These are phyloP conservation scores for Arizona elegans DNA, from an alignment of 2,113 vertebrate genomes.

Conservation along the genomic window DNA sequence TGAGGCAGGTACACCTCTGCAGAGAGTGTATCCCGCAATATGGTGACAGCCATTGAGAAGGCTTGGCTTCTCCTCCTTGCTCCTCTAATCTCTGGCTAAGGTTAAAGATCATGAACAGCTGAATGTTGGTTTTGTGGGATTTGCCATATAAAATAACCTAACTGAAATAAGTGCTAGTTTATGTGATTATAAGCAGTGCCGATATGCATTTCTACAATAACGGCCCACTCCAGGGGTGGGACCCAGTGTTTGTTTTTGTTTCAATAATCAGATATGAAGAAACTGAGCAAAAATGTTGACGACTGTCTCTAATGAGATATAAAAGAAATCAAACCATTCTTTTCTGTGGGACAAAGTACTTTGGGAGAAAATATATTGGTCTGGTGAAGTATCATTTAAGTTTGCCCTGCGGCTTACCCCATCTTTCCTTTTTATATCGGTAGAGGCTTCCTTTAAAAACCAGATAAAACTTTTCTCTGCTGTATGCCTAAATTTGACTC, in stretches of 20 bases:
- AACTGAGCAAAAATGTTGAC: not conserved
- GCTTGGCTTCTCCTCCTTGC: not conserved
- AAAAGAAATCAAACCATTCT: not conserved
- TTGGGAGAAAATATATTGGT: not conserved
- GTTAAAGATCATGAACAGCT: not conserved
- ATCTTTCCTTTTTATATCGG: not conserved
- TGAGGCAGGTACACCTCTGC: not conserved
- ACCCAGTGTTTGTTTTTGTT: not conserved
- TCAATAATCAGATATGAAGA: not conserved
- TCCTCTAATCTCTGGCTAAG: not conserved
- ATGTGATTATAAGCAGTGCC: not conserved
- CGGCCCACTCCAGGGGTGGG: not conserved
- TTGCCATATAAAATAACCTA: not conserved
- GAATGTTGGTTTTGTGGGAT: not conserved
- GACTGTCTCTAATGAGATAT: not conserved
- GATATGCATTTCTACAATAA: not conserved
- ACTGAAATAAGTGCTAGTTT: not conserved
- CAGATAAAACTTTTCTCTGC: constrained; percentile 9
- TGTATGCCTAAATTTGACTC: not conserved
- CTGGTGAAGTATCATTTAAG: constrained; percentile 5
- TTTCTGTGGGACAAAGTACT: constrained; percentile 32
- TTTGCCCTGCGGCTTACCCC: not conserved
- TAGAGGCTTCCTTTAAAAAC: not conserved
- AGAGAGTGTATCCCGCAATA: not conserved
- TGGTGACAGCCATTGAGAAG: not conserved